These are phyloP conservation scores for Aphodius granarius DNA, from an alignment of 2,888 invertebrate species.

Conservation along the genomic window DNA sequence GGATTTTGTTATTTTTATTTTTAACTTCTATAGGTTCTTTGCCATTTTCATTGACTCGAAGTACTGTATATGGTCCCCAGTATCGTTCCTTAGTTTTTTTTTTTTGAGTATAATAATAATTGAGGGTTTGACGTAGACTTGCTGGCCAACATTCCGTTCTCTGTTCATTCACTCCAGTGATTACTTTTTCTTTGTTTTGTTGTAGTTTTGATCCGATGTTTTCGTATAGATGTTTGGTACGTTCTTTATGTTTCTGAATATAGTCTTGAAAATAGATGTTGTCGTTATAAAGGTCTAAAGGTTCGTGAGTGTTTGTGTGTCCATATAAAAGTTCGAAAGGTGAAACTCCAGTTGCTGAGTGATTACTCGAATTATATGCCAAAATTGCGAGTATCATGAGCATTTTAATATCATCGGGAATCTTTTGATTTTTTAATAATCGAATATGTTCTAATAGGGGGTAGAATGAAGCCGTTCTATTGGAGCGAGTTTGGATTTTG, in stretches of 20 bases:
- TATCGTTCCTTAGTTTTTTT: slow-evolving; percentile 3
- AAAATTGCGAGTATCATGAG: slow-evolving; percentile 12
- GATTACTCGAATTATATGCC: slow-evolving; percentile 10
- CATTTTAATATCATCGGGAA: neutral
- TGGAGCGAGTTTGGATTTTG: no score
- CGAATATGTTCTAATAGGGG: no score
- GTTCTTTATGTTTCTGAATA: neutral
- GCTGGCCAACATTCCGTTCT: slow-evolving; percentile 5
- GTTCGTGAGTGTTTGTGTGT: neutral
- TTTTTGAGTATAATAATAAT: neutral
- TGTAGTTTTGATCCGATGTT: neutral
- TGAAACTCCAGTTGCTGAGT: slow-evolving; percentile 6
- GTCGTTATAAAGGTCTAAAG: neutral
- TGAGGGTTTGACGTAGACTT: neutral
- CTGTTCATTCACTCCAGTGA: neutral
- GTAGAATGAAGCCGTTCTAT: no score
- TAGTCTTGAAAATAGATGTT: slow-evolving; percentile 4
- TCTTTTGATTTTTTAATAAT: slow-evolving; percentile 17
- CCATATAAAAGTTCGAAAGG: slow-evolving; percentile 17
- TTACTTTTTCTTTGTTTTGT: slow-evolving; percentile 7
- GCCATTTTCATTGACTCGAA: neutral
- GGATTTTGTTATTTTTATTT: neutral
- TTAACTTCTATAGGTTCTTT: neutral
- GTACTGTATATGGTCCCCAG: neutral
- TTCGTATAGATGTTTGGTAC: neutral